phyloP scores from a whole-genome alignment of 1,140 invertebrate species.

The Zaprionus tsacasi region DNA sequence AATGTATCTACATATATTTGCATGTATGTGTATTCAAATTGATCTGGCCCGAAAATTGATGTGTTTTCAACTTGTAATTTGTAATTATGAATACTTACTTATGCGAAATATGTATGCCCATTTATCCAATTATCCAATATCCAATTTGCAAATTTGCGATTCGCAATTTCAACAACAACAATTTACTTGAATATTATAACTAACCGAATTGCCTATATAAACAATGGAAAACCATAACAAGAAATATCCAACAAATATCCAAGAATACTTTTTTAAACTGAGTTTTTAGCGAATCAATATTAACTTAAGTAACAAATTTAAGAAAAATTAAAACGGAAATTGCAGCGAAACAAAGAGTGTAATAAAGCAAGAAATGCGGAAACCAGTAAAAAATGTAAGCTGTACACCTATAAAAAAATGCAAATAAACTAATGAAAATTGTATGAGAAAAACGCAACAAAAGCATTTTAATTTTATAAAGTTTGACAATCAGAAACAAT shows the following conservation, averaged over 20 bases:
- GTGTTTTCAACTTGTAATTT: slow-evolving; percentile 59
- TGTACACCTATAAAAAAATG: slow-evolving; percentile 65
- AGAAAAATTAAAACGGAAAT: slow-evolving; percentile 26
- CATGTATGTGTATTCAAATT: slow-evolving; percentile 16
- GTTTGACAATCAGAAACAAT: not conserved
- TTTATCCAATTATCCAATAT: slow-evolving; percentile 61
- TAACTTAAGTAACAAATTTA: slow-evolving; percentile 61
- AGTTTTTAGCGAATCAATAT: slow-evolving; percentile 76
- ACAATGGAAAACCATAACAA: slow-evolving; percentile 36
- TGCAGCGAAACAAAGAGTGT: slow-evolving; percentile 42
- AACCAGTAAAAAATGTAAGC: slow-evolving; percentile 39
- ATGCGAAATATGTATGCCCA: slow-evolving; percentile 41
- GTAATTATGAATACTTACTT: slow-evolving; percentile 43
- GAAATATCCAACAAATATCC: slow-evolving; percentile 36
- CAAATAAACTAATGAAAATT: slow-evolving; percentile 70
- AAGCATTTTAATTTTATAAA: not conserved
- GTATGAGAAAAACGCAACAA: slow-evolving; percentile 38
- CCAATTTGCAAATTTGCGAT: slow-evolving; percentile 46
- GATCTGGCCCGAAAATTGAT: slow-evolving; percentile 45
- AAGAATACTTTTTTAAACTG: slow-evolving; percentile 70
- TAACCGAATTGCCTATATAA: slow-evolving; percentile 50
- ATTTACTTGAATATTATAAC: slow-evolving; percentile 44
- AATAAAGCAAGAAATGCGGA: slow-evolving; percentile 5
- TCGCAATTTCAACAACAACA: slow-evolving; percentile 51
- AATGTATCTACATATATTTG: slow-evolving; percentile 8